These are phyloP conservation scores for Pyrgilauda ruficollis DNA, from an alignment of 2,113 vertebrate species.

Conservation along the genomic window DNA sequence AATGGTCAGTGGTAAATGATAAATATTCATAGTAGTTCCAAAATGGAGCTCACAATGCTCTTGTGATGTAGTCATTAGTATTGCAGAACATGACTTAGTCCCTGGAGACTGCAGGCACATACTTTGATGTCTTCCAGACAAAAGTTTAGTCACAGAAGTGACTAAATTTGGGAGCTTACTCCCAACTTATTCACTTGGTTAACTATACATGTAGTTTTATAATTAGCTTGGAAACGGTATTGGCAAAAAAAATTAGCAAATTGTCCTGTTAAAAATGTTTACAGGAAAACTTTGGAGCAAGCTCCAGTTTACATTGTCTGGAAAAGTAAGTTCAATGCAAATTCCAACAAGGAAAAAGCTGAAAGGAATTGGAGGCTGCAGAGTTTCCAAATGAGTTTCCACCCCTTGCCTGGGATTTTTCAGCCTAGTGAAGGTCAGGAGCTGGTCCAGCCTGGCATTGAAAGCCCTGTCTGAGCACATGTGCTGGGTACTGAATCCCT, in stretches of 20 bases:
- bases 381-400: not conserved
- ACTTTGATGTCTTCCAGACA: constrained; percentile 51
- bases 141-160: constrained; percentile 33
- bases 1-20: not conserved
- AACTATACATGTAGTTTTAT: not conserved
- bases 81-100: constrained; percentile 34
- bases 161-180: constrained; percentile 21
- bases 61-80: constrained; percentile 37
- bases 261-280: not conserved
- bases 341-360: not conserved
- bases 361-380: not conserved
- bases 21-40: not conserved
- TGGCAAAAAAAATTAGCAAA: not conserved
- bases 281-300: not conserved
- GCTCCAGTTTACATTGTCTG: not conserved
- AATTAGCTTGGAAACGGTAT: not conserved
- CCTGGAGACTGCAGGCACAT: not conserved
- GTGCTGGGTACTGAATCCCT: not conserved
- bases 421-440: not conserved
- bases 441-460: not conserved
- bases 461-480: not conserved
- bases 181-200: not conserved
- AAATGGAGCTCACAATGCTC: not conserved
- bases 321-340: not conserved
- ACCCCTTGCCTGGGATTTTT: not conserved